Evolutionary conservation across 2,113 vertebrate genomes (phyloP), one percentile per base, ranked within the genome.

Genomic region (Turnix velox): DNA sequence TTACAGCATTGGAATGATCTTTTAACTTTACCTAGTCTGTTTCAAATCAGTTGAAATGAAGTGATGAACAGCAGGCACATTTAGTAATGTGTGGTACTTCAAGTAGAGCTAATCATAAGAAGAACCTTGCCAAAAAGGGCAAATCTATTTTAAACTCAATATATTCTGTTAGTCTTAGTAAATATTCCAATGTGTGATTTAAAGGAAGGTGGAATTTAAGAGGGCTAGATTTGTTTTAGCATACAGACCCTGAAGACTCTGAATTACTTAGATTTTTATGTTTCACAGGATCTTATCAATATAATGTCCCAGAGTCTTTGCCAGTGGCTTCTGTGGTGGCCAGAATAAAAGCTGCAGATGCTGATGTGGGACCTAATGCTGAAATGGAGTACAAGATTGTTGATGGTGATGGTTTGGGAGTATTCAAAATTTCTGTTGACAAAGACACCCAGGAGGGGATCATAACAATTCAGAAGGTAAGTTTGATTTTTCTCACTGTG

Each of bases 351-450:
- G 99, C 99, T 14, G 97, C 95, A 1, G 99, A 99, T 79, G 98
- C 98, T 30, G 99, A 99, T 80, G 97, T 98, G 39, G 99, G 99
- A 68, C 84, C 97, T 68, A 99, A 99, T 31, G 98, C 99, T 8
- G 99, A 99, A 97, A 99, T 99, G 98, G 99, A 99, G 88, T 99
- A 99, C 94, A 98, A 98, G 88, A 99, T 99, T 88, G 98, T 99
- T 94, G 99, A 99, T 76, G 98, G 99, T 31, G 99, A 99, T 71
- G 98, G 98, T 22, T 82, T 98, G 9, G 98, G 98, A 39, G 89
- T 98, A 84, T 99, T 99, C 97, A 99, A 98, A 97, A 98, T 99
- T 93, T 98, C 98, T 40, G 99, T 99, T 1, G 99, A 99, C 61
- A 98, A 98, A 97, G 98, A 98, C 16, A 99, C 98, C 0, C 99